Conservation (phyloP, 1,140 invertebrate genomes). For the Colletes latitarsis region DNA sequence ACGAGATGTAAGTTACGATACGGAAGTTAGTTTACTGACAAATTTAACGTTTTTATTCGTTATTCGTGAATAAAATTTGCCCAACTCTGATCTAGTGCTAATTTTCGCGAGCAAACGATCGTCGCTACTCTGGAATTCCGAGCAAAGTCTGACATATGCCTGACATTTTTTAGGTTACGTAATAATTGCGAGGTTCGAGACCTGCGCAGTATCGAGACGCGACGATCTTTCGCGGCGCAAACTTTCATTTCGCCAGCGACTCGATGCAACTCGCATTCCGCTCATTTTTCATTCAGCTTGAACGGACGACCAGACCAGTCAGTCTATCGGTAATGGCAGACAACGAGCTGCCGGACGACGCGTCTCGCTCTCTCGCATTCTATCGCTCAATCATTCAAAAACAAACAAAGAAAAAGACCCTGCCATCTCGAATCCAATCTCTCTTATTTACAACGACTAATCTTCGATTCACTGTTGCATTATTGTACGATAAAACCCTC, state of each 20-base stretch:
- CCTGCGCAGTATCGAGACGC: not conserved
- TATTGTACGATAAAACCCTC: not conserved
- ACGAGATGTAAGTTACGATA: too few species aligned
- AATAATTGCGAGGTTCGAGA: not conserved
- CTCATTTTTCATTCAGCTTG: not conserved
- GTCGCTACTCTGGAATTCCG: slow-evolving; percentile 2
- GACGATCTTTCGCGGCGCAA: not conserved
- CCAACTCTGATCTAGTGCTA: not conserved
- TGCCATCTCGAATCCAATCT: slow-evolving; percentile 4
- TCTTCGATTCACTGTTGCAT: not conserved
- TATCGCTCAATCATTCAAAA: slow-evolving; percentile 20
- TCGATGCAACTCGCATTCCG: slow-evolving; percentile 16
- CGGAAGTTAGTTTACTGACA: too few species aligned
- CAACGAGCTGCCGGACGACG: slow-evolving; percentile 32
- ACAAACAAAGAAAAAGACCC: too few species aligned
- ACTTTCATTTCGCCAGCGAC: slow-evolving; percentile 24
- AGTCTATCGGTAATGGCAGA: slow-evolving; percentile 68
- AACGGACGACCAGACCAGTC: slow-evolving; percentile 66
- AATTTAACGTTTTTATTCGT: too few species aligned
- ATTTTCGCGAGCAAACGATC: slow-evolving; percentile 12
- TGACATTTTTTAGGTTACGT: slow-evolving; percentile 24
- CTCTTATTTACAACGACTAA: slow-evolving; percentile 26
- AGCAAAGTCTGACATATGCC: slow-evolving; percentile 22
- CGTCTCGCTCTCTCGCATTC: slow-evolving; percentile 13
- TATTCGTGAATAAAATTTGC: too few species aligned